phyloP scores from a whole-genome alignment of 2,113 vertebrate genomes.

The Mugil cephalus region DNA sequence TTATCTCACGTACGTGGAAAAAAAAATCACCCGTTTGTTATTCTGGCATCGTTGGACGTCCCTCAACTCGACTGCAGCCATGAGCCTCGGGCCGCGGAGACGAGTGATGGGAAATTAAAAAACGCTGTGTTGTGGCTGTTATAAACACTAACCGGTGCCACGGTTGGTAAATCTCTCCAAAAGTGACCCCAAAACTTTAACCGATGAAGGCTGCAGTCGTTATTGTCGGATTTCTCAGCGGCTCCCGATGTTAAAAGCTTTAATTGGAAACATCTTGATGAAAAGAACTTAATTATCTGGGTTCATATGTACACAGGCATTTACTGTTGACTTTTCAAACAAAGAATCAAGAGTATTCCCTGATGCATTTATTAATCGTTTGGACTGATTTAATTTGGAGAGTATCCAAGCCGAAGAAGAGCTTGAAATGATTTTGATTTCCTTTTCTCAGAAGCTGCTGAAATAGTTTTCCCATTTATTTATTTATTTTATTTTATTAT shows the following conservation, averaged over 20 bases:
- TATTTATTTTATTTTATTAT: no score
- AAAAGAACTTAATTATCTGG: background rate
- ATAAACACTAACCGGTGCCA: background rate
- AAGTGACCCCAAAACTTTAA: background rate
- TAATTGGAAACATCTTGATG: background rate
- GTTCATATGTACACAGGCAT: background rate
- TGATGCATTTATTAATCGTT: conserved; percentile 6
- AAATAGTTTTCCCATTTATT: background rate
- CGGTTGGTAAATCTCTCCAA: background rate
- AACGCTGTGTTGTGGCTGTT: background rate
- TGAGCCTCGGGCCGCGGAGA: background rate
- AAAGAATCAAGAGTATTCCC: background rate
- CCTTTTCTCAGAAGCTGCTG: background rate
- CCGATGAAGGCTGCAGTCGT: background rate
- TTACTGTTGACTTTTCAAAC: background rate
- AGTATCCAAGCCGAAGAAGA: conserved; percentile 2
- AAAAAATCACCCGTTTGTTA: no score
- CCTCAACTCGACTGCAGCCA: no score
- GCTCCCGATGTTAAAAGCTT: background rate
- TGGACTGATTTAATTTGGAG: background rate
- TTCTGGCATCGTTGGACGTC: no score
- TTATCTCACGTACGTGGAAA: no score
- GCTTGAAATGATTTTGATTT: background rate
- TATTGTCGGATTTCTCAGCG: background rate
- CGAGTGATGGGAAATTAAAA: background rate